Evolutionary conservation across 2,888 invertebrate genomes (phyloP), one percentile per base, ranked within the genome.

Genomic region (Drosophila eohydei): DNA sequence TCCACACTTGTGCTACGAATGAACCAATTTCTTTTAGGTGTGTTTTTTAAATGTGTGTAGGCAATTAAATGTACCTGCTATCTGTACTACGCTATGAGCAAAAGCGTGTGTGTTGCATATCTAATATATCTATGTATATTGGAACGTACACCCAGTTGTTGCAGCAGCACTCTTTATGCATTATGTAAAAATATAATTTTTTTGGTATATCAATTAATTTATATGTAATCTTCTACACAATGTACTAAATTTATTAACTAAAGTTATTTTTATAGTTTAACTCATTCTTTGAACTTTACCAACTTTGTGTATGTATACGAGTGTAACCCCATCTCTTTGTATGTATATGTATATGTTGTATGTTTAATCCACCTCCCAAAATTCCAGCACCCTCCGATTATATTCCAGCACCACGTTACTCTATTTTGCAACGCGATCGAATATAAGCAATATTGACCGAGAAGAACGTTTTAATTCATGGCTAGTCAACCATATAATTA

Each of bases 11-110:
- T 50, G 30, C 36, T 34, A 51, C 21, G 48, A 38, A 2, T 34
- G 40, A 28, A 54, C 52, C 16, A 48, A 50, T 59, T 54, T 46
- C 28, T 56, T 51, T 48, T 55, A 58, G 46, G 52, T 40, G 44
- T 69, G 30, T 32, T 69, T 32, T 54, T 66, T 66, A 55, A 66
- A 66, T 66, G 66, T 66, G 11, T 46, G 11, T 67, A 67, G 40
- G 55, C 28, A 66, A 46, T 30, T 48, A 30, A n/a, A 34, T 26
- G 28, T 60, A 9, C 9, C 28, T 60, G 9, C 16, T 48, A 48
- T 11, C 30, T 48, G n/a, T 30, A 38, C 61, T 26, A 26, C 30
- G 59, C 32, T 32, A 41, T 32, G 14, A 30, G 28, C 36, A 32
- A 40, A 41, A 41, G 43, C 32, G 6, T 43, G n/a, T 52, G 36